A percentile compares a stretch with the other conserved stretches of the same genome.
These are phyloP conservation scores for Mallotus villosus DNA, from an alignment of 2,797 vertebrate genomes.

Conservation along the genomic window DNA sequence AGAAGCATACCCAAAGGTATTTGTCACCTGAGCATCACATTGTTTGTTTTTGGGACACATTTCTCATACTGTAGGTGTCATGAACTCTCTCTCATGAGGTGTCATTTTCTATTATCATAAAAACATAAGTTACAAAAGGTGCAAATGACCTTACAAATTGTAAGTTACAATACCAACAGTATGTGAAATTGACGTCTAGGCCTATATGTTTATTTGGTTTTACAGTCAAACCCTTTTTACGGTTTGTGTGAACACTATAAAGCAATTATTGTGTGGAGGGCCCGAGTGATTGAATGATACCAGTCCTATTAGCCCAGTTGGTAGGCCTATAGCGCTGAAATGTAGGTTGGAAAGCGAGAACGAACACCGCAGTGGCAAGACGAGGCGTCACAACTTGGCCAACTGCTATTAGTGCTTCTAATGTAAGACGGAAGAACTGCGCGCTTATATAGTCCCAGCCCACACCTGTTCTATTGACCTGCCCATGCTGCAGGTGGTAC, in stretches of 20 bases:
- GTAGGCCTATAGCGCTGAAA: too few relatives aligned
- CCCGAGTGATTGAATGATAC: too few relatives aligned
- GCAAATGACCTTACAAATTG: neutral
- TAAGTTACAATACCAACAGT: neutral
- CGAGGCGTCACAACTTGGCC: neutral
- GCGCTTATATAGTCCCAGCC: slow-evolving; percentile 22
- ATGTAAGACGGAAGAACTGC: neutral
- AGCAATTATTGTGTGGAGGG: neutral
- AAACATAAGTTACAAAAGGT: neutral
- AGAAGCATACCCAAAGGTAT: neutral
- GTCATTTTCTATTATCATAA: neutral
- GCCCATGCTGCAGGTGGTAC: neutral
- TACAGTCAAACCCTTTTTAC: neutral
- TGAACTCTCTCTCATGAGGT: neutral
- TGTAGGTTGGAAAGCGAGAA: too few relatives aligned
- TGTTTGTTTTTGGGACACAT: neutral
- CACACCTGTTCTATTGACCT: slow-evolving; percentile 11
- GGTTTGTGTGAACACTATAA: neutral
- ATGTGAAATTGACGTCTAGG: neutral
- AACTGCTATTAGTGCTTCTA: neutral
- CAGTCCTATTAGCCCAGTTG: too few relatives aligned
- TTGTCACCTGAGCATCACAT: slow-evolving; percentile 7
- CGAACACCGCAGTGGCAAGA: too few relatives aligned
- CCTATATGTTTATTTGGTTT: too few relatives aligned
- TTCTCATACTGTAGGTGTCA: neutral